Evolutionary conservation across 2,888 invertebrate genomes (phyloP), one percentile per base, ranked within the genome.

Genomic region (Stramonita haemastoma): DNA sequence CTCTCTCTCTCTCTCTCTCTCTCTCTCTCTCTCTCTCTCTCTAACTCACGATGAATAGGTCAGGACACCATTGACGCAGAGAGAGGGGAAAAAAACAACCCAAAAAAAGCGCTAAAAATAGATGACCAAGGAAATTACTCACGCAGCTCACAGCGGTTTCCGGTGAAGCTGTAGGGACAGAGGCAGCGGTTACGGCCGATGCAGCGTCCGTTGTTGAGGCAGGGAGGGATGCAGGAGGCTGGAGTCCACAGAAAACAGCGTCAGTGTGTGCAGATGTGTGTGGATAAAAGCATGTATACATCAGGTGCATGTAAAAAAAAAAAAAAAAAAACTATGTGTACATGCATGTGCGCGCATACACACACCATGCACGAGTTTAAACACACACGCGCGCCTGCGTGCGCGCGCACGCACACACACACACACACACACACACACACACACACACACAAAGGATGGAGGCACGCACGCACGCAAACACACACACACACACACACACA

Each of bases 121-220:
- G 46, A 46, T 8, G 46, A 8, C 46, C 73, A 77, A 70, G 34
- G 26, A 77, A 36, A 34, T 32, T n/a, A 91, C 91, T 91, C 66
- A 93, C 93, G 90, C 83, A 91, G 90, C 56, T 92, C 90, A 89
- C 93, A 93, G n/a, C 90, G 89, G 22, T 90, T 83, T 22, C 93
- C 93, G 0, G 88, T 89, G 87, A 90, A 93, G 6, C 92, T 92
- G 26, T 91, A 90, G 17, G 87, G 90, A 90, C 93, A 93, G 19
- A 90, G 88, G 86, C 93, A 93, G 29, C 88, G 90, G 84, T 93
- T 92, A 29, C 87, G 89, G 66, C 90, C 89, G 34, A 91, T 87
- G 89, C 93, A 93, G 22, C 90, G 89, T 34, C 92, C 93, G 36
- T 90, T 91, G 90, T 93, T 92, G 19, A 81, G 86, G 90, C 93